Percentiles rank a stretch among this genome's conserved stretches.
These are phyloP conservation scores for Asobara japonica DNA, from an alignment of 1,140 invertebrate species.

Conservation along the genomic window DNA sequence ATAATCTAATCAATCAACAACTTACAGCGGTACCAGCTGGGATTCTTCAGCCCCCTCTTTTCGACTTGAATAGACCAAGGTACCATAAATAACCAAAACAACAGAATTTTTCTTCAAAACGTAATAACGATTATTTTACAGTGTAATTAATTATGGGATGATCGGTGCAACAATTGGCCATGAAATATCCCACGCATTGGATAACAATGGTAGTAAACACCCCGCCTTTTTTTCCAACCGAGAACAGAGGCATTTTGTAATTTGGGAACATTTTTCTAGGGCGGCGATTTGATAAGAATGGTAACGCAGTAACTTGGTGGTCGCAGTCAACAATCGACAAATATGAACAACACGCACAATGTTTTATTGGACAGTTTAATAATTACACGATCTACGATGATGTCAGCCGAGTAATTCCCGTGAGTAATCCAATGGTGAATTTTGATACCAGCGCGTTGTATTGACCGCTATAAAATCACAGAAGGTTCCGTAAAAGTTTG, in stretches of 20 bases:
- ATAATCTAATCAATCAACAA: no score
- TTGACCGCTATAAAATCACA: no score
- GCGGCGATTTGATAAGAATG: constrained; percentile 72
- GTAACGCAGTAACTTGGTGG: constrained; percentile 76
- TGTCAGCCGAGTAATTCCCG: constrained; percentile 33
- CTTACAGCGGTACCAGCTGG: background rate
- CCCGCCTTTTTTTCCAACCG: background rate
- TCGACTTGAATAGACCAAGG: background rate
- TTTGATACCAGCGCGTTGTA: no score
- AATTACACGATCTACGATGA: constrained; percentile 66
- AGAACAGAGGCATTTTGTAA: no score
- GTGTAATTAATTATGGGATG: background rate
- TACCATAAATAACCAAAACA: background rate
- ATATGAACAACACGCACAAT: constrained; percentile 70
- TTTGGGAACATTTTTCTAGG: constrained; percentile 55
- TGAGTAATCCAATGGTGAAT: no score
- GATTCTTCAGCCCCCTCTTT: background rate
- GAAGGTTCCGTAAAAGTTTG: no score
- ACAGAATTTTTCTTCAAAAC: background rate
- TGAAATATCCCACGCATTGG: background rate
- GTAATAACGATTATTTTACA: background rate
- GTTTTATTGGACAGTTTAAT: constrained; percentile 74
- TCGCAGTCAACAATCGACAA: constrained; percentile 67
- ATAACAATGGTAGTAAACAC: background rate
- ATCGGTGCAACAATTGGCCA: background rate